Conservation (phyloP, 2,888 invertebrate species). For the Polydrusus cervinus region DNA sequence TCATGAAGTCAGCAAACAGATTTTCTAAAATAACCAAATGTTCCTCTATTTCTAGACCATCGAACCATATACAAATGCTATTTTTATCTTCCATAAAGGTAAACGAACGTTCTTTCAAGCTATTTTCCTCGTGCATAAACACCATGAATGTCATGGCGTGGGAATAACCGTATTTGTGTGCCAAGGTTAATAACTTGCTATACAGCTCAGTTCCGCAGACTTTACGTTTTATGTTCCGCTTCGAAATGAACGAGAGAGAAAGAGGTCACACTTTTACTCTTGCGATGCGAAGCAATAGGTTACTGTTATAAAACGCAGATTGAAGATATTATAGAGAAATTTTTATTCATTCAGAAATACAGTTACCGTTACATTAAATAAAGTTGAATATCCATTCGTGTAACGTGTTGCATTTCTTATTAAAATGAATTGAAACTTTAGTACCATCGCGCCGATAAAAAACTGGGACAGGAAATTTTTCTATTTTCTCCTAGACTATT, state of each 20-base stretch:
- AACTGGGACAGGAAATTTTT: no score
- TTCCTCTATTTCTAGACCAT: no score
- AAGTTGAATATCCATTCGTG: background rate
- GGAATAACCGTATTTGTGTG: conserved; percentile 41
- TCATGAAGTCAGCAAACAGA: no score
- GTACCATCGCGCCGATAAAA: no score
- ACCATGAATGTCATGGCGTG: conserved; percentile 22
- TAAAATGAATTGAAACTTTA: background rate
- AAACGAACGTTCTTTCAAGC: conserved; percentile 37
- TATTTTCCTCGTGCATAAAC: conserved; percentile 25
- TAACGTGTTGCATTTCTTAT: background rate
- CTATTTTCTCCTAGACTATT: no score
- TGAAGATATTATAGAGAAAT: background rate
- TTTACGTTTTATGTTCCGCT: conserved; percentile 10
- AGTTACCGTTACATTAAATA: background rate
- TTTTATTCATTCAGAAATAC: background rate
- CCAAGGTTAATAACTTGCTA: conserved; percentile 44
- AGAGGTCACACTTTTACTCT: conserved; percentile 19
- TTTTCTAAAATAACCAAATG: no score
- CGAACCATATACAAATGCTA: background rate
- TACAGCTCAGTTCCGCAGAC: conserved; percentile 28
- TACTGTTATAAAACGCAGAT: conserved; percentile 7
- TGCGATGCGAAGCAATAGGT: conserved; percentile 2
- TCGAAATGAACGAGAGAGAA: conserved; percentile 11
- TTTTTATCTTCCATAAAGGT: conserved; percentile 25